Percentiles rank a stretch among this genome's conserved stretches.
These are phyloP conservation scores for Piaya cayana DNA, from an alignment of 2,113 vertebrate genomes.

Conservation along the genomic window DNA sequence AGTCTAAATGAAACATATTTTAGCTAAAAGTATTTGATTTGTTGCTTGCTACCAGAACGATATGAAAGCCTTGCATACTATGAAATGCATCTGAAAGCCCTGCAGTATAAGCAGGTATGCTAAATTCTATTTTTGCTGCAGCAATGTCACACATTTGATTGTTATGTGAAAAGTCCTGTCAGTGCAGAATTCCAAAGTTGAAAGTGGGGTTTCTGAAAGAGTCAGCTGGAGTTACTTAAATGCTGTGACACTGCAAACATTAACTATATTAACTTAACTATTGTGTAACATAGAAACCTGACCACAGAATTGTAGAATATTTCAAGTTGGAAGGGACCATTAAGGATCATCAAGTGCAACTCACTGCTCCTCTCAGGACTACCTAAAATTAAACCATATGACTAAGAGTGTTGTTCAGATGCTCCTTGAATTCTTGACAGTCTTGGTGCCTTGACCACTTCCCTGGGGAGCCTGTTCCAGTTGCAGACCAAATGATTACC, in stretches of 20 bases:
- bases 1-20: not conserved
- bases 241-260: not conserved
- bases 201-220: not conserved
- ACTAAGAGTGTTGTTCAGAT: not conserved
- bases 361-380: not conserved
- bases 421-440: not conserved
- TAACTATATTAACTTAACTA: not conserved
- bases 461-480: not conserved
- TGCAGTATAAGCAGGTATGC: not conserved
- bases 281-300: not conserved
- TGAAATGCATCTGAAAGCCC: not conserved
- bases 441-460: not conserved
- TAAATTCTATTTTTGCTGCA: not conserved
- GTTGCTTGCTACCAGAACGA: not conserved
- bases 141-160: not conserved
- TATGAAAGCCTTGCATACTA: not conserved
- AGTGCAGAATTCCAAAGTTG: not conserved
- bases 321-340: not conserved
- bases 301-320: not conserved
- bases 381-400: not conserved
- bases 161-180: not conserved
- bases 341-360: not conserved
- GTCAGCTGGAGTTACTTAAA: conserved; percentile 19
- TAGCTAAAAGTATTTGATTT: not conserved
- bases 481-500: not conserved